Conservation (phyloP, 2,888 invertebrate genomes). For the Cephalotes varians region DNA sequence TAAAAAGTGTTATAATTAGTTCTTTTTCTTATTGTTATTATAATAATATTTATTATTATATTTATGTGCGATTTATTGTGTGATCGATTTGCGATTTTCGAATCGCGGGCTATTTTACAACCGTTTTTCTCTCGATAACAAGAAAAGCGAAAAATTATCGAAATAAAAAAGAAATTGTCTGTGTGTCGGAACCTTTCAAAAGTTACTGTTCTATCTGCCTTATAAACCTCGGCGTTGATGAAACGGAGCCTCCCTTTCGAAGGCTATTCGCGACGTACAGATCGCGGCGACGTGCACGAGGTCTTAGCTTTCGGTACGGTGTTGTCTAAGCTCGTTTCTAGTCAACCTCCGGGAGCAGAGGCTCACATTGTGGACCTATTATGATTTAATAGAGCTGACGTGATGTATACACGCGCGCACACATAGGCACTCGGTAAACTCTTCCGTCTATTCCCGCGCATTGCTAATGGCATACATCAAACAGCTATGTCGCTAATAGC, state of each 20-base stretch:
- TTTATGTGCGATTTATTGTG: no score
- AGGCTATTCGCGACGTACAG: constrained; percentile 49
- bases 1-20: no score
- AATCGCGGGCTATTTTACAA: not conserved
- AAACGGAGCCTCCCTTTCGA: constrained; percentile 37
- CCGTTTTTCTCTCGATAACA: not conserved
- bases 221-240: not conserved
- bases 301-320: constrained; percentile 70
- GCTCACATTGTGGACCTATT: constrained; percentile 84
- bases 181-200: not conserved
- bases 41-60: not conserved
- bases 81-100: not conserved
- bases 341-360: constrained; percentile 74
- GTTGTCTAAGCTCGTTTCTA: constrained; percentile 77
- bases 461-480: constrained; percentile 77
- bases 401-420: constrained; percentile 75
- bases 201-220: not conserved
- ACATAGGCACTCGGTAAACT: constrained; percentile 74
- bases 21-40: no score
- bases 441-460: constrained; percentile 77
- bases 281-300: constrained; percentile 63
- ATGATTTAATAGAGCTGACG: constrained; percentile 82
- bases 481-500: constrained; percentile 77
- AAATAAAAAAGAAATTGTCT: not conserved
- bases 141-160: not conserved